Percentiles rank a stretch among this genome's conserved stretches.
Evolutionary conservation across 1,140 invertebrate genomes (phyloP).

Genomic region (Adoxophyes honmai): DNA sequence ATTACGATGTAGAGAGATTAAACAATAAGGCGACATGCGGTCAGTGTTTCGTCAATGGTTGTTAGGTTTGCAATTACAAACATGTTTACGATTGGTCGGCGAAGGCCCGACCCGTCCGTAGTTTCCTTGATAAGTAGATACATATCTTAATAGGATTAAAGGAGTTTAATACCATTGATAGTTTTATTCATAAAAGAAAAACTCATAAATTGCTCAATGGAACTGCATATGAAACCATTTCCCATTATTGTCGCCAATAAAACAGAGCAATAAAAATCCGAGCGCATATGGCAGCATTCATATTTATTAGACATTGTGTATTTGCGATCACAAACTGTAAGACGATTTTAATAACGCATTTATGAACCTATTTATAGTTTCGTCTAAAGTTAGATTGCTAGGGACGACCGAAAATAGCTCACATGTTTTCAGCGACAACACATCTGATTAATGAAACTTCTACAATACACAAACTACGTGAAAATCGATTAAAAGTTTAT

Average conservation of each 20-base stretch:
- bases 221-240: no score
- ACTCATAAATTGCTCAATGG: no score
- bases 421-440: background rate
- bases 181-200: no score
- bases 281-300: no score
- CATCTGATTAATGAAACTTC: no score
- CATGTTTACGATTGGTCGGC: background rate
- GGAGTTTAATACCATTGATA: no score
- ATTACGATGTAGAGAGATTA: background rate
- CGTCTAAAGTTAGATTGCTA: conserved; percentile 2
- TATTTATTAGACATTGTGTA: background rate
- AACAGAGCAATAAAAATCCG: no score
- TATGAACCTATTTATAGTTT: background rate
- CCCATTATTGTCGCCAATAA: no score
- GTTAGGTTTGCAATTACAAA: background rate
- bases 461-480: no score
- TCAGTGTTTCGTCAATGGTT: background rate
- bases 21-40: conserved; percentile 4
- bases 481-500: background rate
- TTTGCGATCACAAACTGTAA: background rate
- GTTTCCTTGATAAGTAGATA: no score
- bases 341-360: conserved; percentile 1
- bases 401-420: conserved; percentile 1
- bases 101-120: background rate
- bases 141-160: no score